phyloP scores from a whole-genome alignment of 2,113 vertebrate genomes.

The Pelodiscus sinensis region DNA sequence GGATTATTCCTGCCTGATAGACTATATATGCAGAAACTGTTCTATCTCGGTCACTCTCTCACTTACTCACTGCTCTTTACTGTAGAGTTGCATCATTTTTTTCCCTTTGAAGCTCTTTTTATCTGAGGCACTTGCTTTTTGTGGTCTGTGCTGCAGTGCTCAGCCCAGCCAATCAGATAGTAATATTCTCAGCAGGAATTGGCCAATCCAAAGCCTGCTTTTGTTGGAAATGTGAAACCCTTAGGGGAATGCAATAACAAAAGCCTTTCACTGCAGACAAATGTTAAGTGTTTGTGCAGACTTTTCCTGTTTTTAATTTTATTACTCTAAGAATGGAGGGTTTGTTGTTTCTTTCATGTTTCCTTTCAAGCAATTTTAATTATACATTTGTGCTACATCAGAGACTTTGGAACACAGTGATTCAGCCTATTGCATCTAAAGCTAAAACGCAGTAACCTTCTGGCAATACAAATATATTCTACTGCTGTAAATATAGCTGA shows the following conservation, averaged over 20 bases:
- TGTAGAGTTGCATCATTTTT: neutral
- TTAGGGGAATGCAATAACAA: slow-evolving; percentile 78
- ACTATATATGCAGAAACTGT: no score
- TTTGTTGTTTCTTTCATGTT: slow-evolving; percentile 83
- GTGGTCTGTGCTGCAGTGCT: slow-evolving; percentile 19
- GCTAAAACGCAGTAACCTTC: slow-evolving; percentile 70
- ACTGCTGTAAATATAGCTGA: slow-evolving; percentile 76
- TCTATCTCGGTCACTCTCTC: neutral
- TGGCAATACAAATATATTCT: slow-evolving; percentile 71
- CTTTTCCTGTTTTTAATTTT: slow-evolving; percentile 84
- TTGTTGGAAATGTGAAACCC: slow-evolving; percentile 73
- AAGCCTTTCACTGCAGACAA: slow-evolving; percentile 82
- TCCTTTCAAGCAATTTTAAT: slow-evolving; percentile 81
- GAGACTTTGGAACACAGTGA: slow-evolving; percentile 69
- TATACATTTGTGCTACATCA: slow-evolving; percentile 79
- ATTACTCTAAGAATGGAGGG: slow-evolving; percentile 78
- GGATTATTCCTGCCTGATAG: neutral
- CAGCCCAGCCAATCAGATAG: slow-evolving; percentile 64
- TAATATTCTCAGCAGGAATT: slow-evolving; percentile 15
- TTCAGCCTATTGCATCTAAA: slow-evolving; percentile 68
- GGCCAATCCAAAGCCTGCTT: slow-evolving; percentile 65
- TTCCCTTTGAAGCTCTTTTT: neutral
- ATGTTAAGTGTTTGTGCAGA: slow-evolving; percentile 82
- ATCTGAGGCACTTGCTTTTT: slow-evolving; percentile 10
- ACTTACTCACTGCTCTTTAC: neutral